Base-by-base conservation (phyloP, 2,113 vertebrate genomes). In the Lophius piscatorius region DNA sequence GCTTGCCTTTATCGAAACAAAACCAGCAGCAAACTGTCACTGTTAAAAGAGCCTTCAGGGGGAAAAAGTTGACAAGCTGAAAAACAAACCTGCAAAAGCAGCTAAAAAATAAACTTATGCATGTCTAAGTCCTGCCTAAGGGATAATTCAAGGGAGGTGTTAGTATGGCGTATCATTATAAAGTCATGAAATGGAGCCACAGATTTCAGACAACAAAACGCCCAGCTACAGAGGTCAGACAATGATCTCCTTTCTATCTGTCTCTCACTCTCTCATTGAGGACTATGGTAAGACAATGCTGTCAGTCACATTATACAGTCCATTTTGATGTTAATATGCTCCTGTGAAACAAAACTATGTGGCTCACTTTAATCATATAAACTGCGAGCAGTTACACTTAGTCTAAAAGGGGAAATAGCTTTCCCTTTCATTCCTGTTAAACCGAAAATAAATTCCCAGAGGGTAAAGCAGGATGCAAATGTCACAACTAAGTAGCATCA, bases 391-490 rank as follows among this genome's bases (percentile, higher is more conserved):
- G 26, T 8, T 16, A 40, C 21, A 58, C 35, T 10, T 9, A 26
- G 56, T 51, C 14, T 17, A 50, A 35, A 63, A 20, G 10, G 22
- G 21, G 21, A 14, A 28, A 9, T 35, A 26, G 16, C 20, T 18
- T 44, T 46, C 33, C 47, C 12, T n/a, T n/a, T n/a, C n/a, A n/a
- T n/a, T n/a, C n/a, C n/a, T n/a, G n/a, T n/a, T n/a, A 35, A 48
- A 51, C 23, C 20, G 33, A 11, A 57, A 63, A 69, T 49, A 52
- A 16, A 62, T 63, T 47, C 41, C 69, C 71, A 62, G 51, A 77
- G 91, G 87, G 88, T 87, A 92, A 92, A 92, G 80, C 57, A 84
- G 81, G 50, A 91, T 91, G 91, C 91, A 92, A 92, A 92, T 80
- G 26, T 18, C 26, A 52, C 63, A 61, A 78, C 63, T 54, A 36